Conservation (phyloP, 2,113 vertebrate species). For the Aix galericulata region DNA sequence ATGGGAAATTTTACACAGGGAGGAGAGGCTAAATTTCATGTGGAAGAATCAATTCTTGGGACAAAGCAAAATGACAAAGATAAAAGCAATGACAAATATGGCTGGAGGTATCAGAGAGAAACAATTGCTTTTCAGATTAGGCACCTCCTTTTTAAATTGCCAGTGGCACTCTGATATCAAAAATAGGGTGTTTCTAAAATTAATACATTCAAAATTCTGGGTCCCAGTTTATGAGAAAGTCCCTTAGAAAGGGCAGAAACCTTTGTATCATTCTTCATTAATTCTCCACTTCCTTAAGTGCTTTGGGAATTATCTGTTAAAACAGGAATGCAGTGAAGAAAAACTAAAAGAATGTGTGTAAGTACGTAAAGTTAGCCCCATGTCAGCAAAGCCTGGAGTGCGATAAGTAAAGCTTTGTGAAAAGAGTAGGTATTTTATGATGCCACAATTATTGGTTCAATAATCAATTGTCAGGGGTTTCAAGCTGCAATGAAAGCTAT, state of each 20-base stretch:
- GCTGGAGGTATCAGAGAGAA: slow-evolving; percentile 33
- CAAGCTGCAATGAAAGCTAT: not conserved
- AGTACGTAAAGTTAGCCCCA: not conserved
- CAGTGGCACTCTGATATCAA: not conserved
- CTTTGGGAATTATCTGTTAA: slow-evolving; percentile 24
- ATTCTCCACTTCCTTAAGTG: slow-evolving; percentile 8
- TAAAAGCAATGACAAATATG: slow-evolving; percentile 33
- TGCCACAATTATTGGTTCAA: not conserved
- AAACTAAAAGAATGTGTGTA: not conserved
- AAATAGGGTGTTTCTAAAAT: slow-evolving; percentile 10
- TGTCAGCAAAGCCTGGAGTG: not conserved
- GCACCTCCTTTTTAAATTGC: slow-evolving; percentile 1
- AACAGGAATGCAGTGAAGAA: slow-evolving; percentile 11
- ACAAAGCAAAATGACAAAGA: slow-evolving; percentile 33
- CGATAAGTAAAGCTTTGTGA: not conserved
- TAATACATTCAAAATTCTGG: not conserved
- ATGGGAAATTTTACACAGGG: slow-evolving; percentile 31
- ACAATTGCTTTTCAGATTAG: slow-evolving; percentile 41
- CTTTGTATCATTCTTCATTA: slow-evolving; percentile 4
- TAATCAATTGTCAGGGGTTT: not conserved
- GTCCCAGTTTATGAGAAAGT: not conserved
- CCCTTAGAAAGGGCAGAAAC: not conserved
- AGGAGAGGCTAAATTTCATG: slow-evolving; percentile 15
- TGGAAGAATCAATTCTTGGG: slow-evolving; percentile 37
- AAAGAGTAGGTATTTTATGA: not conserved